A percentile compares a stretch with the other conserved stretches of the same genome.
phyloP scores from a whole-genome alignment of 2,113 vertebrate genomes.

The Pipra filicauda region DNA sequence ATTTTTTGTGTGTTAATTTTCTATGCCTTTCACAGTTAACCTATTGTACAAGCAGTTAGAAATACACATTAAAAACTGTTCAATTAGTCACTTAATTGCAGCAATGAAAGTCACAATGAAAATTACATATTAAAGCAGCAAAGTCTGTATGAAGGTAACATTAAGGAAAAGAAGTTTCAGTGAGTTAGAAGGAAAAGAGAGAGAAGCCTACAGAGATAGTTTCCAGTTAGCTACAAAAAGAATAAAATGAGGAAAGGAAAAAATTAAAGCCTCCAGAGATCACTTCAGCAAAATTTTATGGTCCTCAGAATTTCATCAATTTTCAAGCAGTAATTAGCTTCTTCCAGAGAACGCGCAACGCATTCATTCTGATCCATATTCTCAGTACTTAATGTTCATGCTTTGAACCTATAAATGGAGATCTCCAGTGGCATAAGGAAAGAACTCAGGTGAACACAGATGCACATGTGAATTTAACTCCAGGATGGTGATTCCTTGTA shows the following conservation, averaged over 20 bases:
- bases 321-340: conserved; percentile 14
- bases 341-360: neutral
- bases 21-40: conserved; percentile 25
- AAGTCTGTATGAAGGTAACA: neutral
- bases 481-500: neutral
- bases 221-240: neutral
- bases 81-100: conserved; percentile 57
- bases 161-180: neutral
- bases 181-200: neutral
- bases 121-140: conserved; percentile 25
- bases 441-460: neutral
- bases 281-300: neutral
- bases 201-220: neutral
- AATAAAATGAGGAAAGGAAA: neutral
- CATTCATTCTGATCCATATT: neutral
- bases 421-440: neutral
- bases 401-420: neutral
- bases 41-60: conserved; percentile 39
- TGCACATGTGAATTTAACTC: neutral
- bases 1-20: neutral
- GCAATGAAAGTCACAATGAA: conserved; percentile 46
- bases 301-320: neutral
- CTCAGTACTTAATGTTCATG: no score
- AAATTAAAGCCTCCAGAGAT: neutral
- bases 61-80: conserved; percentile 33